These are phyloP conservation scores for Melanchra persicariae DNA, from an alignment of 2,888 invertebrate genomes.

Conservation along the genomic window DNA sequence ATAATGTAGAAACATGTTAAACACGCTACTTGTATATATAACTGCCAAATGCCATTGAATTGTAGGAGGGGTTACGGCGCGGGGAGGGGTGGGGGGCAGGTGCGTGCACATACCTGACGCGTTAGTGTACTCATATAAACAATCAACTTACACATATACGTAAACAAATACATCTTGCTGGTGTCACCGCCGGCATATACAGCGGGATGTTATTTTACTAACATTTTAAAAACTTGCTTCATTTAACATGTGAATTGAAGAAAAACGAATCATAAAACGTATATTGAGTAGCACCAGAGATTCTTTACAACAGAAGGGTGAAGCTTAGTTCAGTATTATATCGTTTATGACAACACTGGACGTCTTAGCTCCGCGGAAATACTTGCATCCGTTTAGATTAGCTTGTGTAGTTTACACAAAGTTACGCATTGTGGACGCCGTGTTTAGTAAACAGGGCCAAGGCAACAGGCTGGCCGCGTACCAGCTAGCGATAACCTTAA, in stretches of 20 bases:
- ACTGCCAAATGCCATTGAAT: neutral
- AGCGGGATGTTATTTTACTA: conserved; percentile 38
- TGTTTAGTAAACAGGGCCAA: conserved; percentile 51
- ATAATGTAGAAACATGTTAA: neutral
- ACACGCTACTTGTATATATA: neutral
- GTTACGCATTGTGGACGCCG: conserved; percentile 18
- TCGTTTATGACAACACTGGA: conserved; percentile 1
- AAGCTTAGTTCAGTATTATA: neutral
- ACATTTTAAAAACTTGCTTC: neutral
- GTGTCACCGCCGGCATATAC: conserved; percentile 47
- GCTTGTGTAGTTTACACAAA: conserved; percentile 17
- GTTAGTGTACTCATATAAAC: conserved; percentile 64
- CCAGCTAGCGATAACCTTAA: conserved; percentile 19
- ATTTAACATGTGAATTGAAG: neutral
- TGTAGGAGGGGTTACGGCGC: neutral
- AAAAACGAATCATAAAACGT: neutral
- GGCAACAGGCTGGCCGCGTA: neutral
- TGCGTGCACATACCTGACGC: conserved; percentile 69
- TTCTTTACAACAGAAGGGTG: conserved; percentile 4
- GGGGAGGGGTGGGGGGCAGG: neutral
- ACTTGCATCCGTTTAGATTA: conserved; percentile 35
- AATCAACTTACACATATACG: conserved; percentile 59
- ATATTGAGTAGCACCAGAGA: neutral
- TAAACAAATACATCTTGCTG: conserved; percentile 62
- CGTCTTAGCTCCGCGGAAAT: conserved; percentile 21